Base-by-base conservation (phyloP, 2,113 vertebrate species). In the Callocephalon fimbriatum region DNA sequence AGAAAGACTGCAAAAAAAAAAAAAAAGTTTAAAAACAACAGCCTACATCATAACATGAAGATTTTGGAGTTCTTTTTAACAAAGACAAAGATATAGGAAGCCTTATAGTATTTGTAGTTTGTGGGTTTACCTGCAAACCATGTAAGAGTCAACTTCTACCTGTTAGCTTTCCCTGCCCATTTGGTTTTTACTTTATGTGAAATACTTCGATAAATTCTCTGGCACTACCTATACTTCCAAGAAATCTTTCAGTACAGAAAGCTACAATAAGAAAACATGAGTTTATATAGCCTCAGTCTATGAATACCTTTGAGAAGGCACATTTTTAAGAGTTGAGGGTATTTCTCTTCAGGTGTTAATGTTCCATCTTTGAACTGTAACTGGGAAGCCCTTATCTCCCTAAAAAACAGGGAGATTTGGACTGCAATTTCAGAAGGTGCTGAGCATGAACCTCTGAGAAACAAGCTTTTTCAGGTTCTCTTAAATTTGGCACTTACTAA, bases 51-150 rank as follows among this genome's bases (percentile, higher is more conserved):
- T 19, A 82, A 79, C 25, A 25, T 14, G 15, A 75, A 72, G 38
- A 77, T 91, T 85, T 38, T 54, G 42, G 76, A 90, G 26, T 21
- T 76, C 86, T 76, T 79, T 83, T 67, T 50, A 85, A 87, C 32
- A 61, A 73, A 65, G 35, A 76, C 22, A 56, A 77, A 76, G 65
- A 45, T 82, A 48, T 94, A 54, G 72, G 62, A 84, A 68, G 51
- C 3, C 72, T 71, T n/a, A 31, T 17, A 88, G 29, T 62, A 56
- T 74, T 93, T 53, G 6, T 13, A 38, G 35, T 63, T 85, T 35
- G 21, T 62, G 68, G 48, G 9, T 77, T 75, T 85, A 94, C 85
- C 91, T 97, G 75, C 85, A 84, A 94, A 63, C 31, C 61, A 13
- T 5, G 25, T n/a, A 81, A 80, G 50, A 72, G 14, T 45, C 53